phyloP scores from a whole-genome alignment of 2,888 invertebrate species.

The Caenorhabditis becei region DNA sequence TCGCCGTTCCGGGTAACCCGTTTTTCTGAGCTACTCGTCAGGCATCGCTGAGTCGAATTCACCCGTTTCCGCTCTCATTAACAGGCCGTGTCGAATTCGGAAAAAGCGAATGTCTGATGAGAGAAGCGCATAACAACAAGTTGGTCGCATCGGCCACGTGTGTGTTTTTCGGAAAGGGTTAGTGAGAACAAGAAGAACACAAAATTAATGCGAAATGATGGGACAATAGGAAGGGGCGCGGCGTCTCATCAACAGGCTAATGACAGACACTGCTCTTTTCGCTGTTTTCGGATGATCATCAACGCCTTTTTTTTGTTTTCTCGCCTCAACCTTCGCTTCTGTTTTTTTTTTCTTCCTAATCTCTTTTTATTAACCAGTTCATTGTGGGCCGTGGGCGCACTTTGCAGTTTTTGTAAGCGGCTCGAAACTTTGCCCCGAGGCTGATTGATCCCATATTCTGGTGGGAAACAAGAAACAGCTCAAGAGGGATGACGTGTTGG shows the following conservation, averaged over 20 bases:
- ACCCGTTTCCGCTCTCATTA: not conserved
- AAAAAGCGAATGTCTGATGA: not conserved
- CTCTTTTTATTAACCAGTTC: not conserved
- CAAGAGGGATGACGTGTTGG: not conserved
- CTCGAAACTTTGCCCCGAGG: slow-evolving; percentile 3
- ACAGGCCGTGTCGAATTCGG: not conserved
- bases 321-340: slow-evolving; percentile 3
- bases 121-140: not conserved
- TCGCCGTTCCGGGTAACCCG: too few relatives aligned
- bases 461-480: not conserved
- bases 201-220: slow-evolving; percentile 2
- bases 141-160: not conserved
- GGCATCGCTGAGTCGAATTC: too few relatives aligned
- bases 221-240: not conserved
- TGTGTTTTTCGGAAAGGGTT: not conserved
- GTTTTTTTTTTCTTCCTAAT: slow-evolving; percentile 5
- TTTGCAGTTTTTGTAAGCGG: slow-evolving; percentile 1
- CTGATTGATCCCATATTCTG: not conserved
- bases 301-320: not conserved
- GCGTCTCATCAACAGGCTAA: not conserved
- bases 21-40: too few relatives aligned
- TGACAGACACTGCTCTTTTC: slow-evolving; percentile 17
- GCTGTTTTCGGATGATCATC: not conserved
- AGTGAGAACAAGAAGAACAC: not conserved
- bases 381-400: not conserved